phyloP scores from a whole-genome alignment of 2,888 invertebrate species.

The Oxytorus armatus region DNA sequence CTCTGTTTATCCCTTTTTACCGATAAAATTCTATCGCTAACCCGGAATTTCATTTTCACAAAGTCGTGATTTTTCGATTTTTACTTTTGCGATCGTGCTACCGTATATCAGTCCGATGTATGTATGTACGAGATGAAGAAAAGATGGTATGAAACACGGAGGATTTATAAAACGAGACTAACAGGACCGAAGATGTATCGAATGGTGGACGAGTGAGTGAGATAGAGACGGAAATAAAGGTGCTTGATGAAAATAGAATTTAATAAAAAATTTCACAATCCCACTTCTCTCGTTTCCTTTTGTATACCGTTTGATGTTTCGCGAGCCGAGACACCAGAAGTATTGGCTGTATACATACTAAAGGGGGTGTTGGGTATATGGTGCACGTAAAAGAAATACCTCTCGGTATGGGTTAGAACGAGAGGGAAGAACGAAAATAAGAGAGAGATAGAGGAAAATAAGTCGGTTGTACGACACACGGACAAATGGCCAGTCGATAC shows the following conservation, averaged over 20 bases:
- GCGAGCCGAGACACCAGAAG: conserved; percentile 18
- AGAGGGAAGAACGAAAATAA: conserved; percentile 35
- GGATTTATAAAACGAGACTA: conserved; percentile 3
- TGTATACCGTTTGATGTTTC: conserved; percentile 56
- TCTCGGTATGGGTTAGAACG: not conserved
- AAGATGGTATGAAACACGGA: conserved; percentile 3
- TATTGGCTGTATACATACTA: conserved; percentile 2
- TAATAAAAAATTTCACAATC: conserved; percentile 61
- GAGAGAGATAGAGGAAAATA: conserved; percentile 57
- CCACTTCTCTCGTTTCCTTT: conserved; percentile 29
- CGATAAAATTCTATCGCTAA: conserved; percentile 46
- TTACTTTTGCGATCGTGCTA: not conserved
- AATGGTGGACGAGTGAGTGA: conserved; percentile 5
- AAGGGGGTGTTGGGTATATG: not conserved
- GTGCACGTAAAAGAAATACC: conserved; percentile 10
- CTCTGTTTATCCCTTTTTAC: not conserved
- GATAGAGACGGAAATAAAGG: conserved; percentile 24
- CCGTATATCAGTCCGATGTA: conserved; percentile 6
- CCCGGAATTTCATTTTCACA: conserved; percentile 52
- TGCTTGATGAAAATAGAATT: conserved; percentile 61
- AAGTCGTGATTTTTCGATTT: conserved; percentile 41
- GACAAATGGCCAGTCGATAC: conserved; percentile 73
- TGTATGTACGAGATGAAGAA: not conserved
- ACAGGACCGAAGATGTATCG: not conserved
- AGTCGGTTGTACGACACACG: conserved; percentile 54